phyloP scores from a whole-genome alignment of 92 coral and sea anemone species.

The Paragorgia papillata region DNA sequence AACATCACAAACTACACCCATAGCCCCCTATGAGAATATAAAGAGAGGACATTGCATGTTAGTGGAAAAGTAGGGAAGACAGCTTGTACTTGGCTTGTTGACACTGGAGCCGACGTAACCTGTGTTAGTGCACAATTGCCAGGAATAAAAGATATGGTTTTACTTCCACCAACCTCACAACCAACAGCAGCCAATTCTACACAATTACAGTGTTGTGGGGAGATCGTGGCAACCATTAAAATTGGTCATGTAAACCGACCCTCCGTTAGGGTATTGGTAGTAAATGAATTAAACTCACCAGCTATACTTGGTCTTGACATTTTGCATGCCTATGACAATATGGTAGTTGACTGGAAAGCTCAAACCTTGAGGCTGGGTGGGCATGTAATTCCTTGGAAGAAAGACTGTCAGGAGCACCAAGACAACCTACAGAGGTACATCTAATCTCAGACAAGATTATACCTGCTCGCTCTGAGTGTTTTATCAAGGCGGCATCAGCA shows the following conservation, averaged over 20 bases:
- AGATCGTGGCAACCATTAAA: slow-evolving; percentile 5
- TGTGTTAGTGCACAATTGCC: not conserved
- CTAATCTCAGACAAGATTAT: slow-evolving; percentile 8
- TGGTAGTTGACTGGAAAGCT: too few species aligned
- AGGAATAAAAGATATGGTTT: not conserved
- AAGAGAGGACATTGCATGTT: too few species aligned
- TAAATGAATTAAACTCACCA: not conserved
- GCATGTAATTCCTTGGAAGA: not conserved
- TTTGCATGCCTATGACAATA: too few species aligned
- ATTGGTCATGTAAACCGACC: slow-evolving; percentile 1
- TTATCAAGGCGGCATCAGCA: slow-evolving; percentile 2
- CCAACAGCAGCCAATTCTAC: not conserved
- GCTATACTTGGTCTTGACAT: not conserved
- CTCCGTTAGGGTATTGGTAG: too few species aligned
- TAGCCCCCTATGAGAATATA: too few species aligned
- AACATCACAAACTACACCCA: too few species aligned
- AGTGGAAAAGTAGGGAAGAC: too few species aligned
- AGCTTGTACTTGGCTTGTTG: too few species aligned
- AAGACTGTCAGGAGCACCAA: slow-evolving; percentile 7
- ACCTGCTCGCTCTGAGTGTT: slow-evolving; percentile 27
- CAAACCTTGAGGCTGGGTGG: too few species aligned
- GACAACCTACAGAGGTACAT: slow-evolving; percentile 31
- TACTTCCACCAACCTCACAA: not conserved
- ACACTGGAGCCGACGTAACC: too few species aligned
- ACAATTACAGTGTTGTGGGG: slow-evolving; percentile 1